Percentiles rank a stretch among this genome's conserved stretches.
phyloP scores from a whole-genome alignment of 2,888 invertebrate species.

The Ferdinandea cuprea region DNA sequence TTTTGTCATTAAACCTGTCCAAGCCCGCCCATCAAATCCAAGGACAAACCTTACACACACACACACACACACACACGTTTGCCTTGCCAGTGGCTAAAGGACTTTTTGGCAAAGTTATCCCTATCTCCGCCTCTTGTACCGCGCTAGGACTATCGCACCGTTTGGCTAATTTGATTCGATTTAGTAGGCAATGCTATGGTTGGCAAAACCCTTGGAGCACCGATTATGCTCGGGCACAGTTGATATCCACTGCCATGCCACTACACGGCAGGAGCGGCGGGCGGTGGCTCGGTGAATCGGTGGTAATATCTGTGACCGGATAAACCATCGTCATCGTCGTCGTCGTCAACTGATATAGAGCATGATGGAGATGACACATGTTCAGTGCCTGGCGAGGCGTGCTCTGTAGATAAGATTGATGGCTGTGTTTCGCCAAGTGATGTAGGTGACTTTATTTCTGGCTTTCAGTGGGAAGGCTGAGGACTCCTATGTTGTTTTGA shows the following conservation, averaged over 20 bases:
- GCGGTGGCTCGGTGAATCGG: too few species aligned
- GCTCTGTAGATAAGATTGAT: conserved; percentile 49
- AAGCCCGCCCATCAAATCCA: neutral
- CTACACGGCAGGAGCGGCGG: neutral
- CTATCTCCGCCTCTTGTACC: neutral
- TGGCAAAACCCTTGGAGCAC: conserved; percentile 7
- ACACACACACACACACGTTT: neutral
- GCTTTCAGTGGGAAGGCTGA: neutral
- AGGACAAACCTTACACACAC: conserved; percentile 2
- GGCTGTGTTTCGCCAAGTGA: conserved; percentile 10
- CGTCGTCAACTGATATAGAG: neutral
- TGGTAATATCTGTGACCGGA: conserved; percentile 30
- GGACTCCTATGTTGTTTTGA: neutral
- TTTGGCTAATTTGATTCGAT: conserved; percentile 64
- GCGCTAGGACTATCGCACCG: neutral
- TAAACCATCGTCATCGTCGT: neutral
- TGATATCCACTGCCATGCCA: conserved; percentile 21
- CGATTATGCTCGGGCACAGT: conserved; percentile 26
- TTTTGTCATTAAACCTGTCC: conserved; percentile 44
- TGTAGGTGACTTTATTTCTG: conserved; percentile 21
- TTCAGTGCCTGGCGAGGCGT: conserved; percentile 19
- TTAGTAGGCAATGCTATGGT: conserved; percentile 9
- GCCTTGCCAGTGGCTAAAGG: neutral
- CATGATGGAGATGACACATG: conserved; percentile 40
- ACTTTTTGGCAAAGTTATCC: conserved; percentile 29